Base-by-base conservation (phyloP, 1,140 invertebrate species). In the Melitaea cinxia region DNA sequence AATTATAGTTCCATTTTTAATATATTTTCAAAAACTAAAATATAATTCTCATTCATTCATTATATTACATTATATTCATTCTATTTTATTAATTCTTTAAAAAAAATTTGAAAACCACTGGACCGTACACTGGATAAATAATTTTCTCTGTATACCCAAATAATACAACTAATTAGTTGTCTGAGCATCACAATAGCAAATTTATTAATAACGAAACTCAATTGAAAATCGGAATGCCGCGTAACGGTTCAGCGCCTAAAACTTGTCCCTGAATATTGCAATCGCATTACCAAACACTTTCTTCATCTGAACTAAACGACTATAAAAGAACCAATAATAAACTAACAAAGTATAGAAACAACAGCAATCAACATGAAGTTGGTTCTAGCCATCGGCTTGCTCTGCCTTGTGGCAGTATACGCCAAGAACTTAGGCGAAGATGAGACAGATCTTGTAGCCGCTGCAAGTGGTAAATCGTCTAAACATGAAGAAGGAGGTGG, bases 401-500 rank as follows among this genome's bases (percentile, higher is more conserved):
- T 83, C n/a, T 90, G 85, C 75, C 82, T 88, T 21, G 83, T 71
- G 79, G 85, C 78, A 42, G 78, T 73, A 7, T 85, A 75, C 63
- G 82, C 75, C 52, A 75, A 78, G 30, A 81, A 84, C 55, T 39
- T 85, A 4, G 75, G 55, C 6, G 85, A 86, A 61, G 83, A 85
- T 23, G 76, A 79, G 21, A 80, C 83, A 28, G 88, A 90, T 50
- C 65, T 88, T 17, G 85, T 86, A 12, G 77, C 85, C 10, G 88
- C 85, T 59, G 95, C 94, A 0, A 92, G 93, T 57, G 93, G 92
- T 67, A 94, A 95, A 66, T 92, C 93, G 42, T 92, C 93, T 58
- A 94, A 95, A 49, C 93, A 93, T 28, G 93, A 93, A 68, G 93
- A 94, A 64, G 93, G 94, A 37, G 95, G 94, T 39, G 88, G 85